Base-by-base conservation (phyloP, 2,888 invertebrate genomes). In the Caenorhabditis macrosperma region DNA sequence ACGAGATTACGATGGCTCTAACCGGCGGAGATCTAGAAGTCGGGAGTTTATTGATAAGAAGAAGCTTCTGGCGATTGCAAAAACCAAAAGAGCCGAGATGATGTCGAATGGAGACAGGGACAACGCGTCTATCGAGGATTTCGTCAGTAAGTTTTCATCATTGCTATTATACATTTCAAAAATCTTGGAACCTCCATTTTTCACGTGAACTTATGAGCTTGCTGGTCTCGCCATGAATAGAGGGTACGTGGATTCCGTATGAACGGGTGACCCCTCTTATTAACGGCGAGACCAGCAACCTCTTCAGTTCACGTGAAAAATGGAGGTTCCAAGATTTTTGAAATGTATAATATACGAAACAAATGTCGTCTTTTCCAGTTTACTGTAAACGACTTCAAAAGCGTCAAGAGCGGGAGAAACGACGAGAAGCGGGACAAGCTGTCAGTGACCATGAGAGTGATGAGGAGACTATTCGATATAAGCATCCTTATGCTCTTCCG, bases 61-160 rank as follows among this genome's bases (percentile, higher is more conserved):
- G 9, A 83, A 86, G 46, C 60, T 88, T 44, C 66, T 88, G 44
- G 83, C 78, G 28, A 87, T 88, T 71, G 88, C 88, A 10, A 83
- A 83, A 24, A 80, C 69, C 30, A 88, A 87, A 46, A 74, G 84
- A 24, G 81, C 82, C n/a, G 71, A 75, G 55, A 75, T 83, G 69
- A 78, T 81, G 72, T 67, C 72, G 15, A 57, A 52, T 28, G 75
- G 64, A 22, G 63, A 75, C 12, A 57, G 69, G 50, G 63, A 71
- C 46, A 61, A 67, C 26, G 78, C 82, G 24, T 63, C 76, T 3
- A 64, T 81, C 10, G 82, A 84, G 2, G 84, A 82, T 57, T 84
- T 84, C 64, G 80, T 84, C 20, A 69, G 83, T 83, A 30, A 78
- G 83, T 81, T 17, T 20, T 77, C n/a, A n/a, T n/a, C n/a, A n/a